A percentile compares a stretch with the other conserved stretches of the same genome.
Evolutionary conservation across 2,113 vertebrate species (phyloP).

Genomic region (Eurystomus gularis): DNA sequence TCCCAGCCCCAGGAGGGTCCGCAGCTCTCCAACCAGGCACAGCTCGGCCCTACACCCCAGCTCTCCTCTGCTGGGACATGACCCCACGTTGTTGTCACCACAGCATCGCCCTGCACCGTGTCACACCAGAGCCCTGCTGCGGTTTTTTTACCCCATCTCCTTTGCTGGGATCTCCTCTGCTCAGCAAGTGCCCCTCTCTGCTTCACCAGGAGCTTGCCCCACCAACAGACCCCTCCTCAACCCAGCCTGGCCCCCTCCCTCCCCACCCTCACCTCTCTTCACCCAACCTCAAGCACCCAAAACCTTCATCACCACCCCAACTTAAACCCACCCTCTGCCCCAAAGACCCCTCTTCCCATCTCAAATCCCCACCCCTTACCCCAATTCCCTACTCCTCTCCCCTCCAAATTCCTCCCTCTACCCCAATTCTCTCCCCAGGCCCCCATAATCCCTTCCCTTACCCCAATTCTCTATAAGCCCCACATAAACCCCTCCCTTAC

Average conservation of each 20-base stretch:
- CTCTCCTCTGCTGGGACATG: accelerated
- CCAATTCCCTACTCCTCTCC: no score
- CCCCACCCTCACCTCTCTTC: background rate
- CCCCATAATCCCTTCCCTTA: no score
- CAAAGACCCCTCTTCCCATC: background rate
- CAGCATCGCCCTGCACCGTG: background rate
- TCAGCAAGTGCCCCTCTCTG: no score
- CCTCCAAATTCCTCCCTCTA: background rate
- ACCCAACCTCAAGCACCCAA: no score
- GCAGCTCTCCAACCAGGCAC: no score
- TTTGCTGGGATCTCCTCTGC: background rate
- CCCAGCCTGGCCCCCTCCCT: background rate
- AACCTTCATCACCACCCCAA: background rate
- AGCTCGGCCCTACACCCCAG: accelerated
- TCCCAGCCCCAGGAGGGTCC: no score
- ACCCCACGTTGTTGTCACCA: background rate
- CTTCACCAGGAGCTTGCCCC: background rate
- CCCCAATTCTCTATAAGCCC: no score
- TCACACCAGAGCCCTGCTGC: background rate
- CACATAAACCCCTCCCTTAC: no score
- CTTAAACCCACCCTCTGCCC: background rate
- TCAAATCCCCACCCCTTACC: no score
- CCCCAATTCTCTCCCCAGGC: background rate
- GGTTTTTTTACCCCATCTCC: background rate
- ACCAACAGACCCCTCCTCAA: background rate